Base-by-base conservation (phyloP, 2,113 vertebrate genomes). In the Dipodomys merriami region DNA sequence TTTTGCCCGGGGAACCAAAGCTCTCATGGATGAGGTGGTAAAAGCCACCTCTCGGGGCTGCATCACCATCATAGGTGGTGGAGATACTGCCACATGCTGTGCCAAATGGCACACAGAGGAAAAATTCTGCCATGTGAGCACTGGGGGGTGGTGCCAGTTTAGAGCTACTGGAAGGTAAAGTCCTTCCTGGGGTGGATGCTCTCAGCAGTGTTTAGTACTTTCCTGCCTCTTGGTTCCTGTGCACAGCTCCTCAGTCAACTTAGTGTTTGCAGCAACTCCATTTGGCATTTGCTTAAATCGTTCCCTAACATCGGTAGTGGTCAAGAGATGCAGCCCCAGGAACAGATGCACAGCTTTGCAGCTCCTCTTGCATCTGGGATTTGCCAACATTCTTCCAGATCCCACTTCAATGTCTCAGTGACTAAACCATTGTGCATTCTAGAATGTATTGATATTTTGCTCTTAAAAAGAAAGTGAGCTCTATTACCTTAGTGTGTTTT, bases 21-120 rank as follows among this genome's bases (percentile, higher is more conserved):
- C 98, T 67, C 94, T 99, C 96, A 99, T 99, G 99, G 99, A 99
- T 97, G 99, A 99, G 91, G 99, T 99, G 88, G 99, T 99, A 49
- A 99, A 99, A 97, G 99, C 99, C 91, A 99, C 99, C 94, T 97
- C 98, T 83, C 97, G 98, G 10, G 99, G 99, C 91, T 99, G 98
- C 95, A 96, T 99, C 98, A 99, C 99, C 86, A 99, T 99, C 97
- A 99, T 99, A 99, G 99, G 99, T 98, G 99, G 99, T 95, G 99
- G 99, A 82, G 99, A 99, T 98, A 99, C 99, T 2, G 99, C 99
- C 44, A 99, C 99, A 86, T 99, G 99, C 98, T 99, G 99, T 91
- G 99, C 99, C 73, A 99, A 99, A 97, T 99, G 99, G 99, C 98
- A 99, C 97, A 99, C 99, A 0, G 99, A 99, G 95, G 99, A 99